Percentiles rank a stretch among this genome's conserved stretches.
Evolutionary conservation across 1,140 invertebrate genomes (phyloP).

Genomic region (Bombyx mori): ASM3026992v2 NC_085124.1:7752001-7752500

Average conservation of each 20-base stretch:
- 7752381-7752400: constrained; percentile 52
- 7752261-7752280: not conserved
- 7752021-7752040: no score
- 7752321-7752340: constrained; percentile 1
- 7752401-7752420: constrained; percentile 57
- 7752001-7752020: no score
- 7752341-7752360: constrained; percentile 33
- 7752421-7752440: constrained; percentile 30
- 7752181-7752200: not conserved
- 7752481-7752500: not conserved
- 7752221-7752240: not conserved
- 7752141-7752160: no score
- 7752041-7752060: no score
- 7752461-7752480: constrained; percentile 25
- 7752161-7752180: no score
- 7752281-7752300: not conserved
- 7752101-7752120: no score
- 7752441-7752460: constrained; percentile 53
- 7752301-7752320: not conserved
- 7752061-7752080: no score
- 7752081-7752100: no score
- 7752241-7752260: not conserved
- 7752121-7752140: no score
- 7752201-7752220: not conserved
- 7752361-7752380: constrained; percentile 65